Evolutionary conservation across 2,113 vertebrate genomes (phyloP).

Genomic region (Meleagris gallopavo): DNA sequence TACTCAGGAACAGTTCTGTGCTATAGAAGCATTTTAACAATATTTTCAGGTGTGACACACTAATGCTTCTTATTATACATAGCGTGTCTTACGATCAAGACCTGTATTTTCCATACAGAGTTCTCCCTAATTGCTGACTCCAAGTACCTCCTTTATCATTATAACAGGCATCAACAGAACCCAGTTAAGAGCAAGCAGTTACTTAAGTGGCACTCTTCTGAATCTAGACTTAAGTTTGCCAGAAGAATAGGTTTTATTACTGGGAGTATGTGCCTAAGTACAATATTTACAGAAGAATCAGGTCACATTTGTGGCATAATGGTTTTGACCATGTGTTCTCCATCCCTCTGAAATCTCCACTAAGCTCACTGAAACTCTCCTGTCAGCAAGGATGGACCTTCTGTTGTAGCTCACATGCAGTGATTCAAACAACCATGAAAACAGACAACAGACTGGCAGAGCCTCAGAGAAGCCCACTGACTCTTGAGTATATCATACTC

Average conservation of each 20-base stretch:
- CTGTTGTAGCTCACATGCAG: background rate
- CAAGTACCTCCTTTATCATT: background rate
- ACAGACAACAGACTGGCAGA: background rate
- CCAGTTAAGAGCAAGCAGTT: background rate
- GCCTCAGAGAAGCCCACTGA: background rate
- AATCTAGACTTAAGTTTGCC: background rate
- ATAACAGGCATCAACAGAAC: background rate
- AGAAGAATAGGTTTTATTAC: background rate
- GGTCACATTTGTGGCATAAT: background rate
- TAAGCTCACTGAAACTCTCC: background rate
- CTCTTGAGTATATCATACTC: background rate
- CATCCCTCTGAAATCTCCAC: background rate
- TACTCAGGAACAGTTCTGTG: background rate
- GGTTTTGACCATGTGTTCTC: background rate
- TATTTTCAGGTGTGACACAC: background rate
- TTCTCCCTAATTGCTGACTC: constrained; percentile 16
- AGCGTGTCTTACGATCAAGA: background rate
- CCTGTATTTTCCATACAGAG: background rate
- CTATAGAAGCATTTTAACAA: background rate
- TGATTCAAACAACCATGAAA: background rate
- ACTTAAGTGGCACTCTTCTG: background rate
- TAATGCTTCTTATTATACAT: background rate
- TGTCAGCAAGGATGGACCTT: background rate
- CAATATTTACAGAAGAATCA: background rate
- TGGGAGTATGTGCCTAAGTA: background rate